These are phyloP conservation scores for Sus scrofa DNA, from an alignment of 2,113 vertebrate genomes.

Conservation along the genomic window DNA sequence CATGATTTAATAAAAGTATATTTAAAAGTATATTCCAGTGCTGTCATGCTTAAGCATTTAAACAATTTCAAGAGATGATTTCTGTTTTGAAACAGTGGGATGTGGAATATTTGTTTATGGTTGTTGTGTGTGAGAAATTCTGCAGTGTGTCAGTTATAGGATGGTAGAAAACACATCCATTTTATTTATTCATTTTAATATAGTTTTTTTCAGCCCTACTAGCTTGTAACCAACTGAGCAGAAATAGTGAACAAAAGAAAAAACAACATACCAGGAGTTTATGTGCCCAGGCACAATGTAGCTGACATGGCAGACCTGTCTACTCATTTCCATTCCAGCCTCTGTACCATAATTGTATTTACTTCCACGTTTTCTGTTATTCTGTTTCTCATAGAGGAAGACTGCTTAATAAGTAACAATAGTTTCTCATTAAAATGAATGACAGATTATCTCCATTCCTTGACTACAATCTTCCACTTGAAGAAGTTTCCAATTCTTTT, in stretches of 20 bases:
- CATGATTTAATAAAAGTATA: background rate
- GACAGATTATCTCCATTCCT: background rate
- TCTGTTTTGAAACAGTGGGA: background rate
- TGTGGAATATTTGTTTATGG: background rate
- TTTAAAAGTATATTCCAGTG: background rate
- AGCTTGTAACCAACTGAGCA: background rate
- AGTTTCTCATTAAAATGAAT: background rate
- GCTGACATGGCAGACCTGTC: background rate
- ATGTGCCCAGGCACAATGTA: accelerated
- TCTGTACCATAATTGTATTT: background rate
- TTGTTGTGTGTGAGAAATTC: background rate
- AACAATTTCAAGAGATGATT: background rate
- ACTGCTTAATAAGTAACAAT: background rate
- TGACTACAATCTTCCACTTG: background rate
- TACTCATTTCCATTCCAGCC: background rate
- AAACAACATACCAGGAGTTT: accelerated
- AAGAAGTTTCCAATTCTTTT: background rate
- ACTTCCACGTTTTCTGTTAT: background rate
- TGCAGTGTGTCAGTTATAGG: background rate
- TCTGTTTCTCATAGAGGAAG: background rate
- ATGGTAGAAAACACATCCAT: background rate
- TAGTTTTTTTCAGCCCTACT: accelerated
- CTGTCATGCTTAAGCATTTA: background rate
- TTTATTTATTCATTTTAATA: background rate
- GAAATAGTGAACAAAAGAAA: background rate